Conservation (phyloP, 92 coral and sea anemone species). For the Paragorgia papillata region DNA sequence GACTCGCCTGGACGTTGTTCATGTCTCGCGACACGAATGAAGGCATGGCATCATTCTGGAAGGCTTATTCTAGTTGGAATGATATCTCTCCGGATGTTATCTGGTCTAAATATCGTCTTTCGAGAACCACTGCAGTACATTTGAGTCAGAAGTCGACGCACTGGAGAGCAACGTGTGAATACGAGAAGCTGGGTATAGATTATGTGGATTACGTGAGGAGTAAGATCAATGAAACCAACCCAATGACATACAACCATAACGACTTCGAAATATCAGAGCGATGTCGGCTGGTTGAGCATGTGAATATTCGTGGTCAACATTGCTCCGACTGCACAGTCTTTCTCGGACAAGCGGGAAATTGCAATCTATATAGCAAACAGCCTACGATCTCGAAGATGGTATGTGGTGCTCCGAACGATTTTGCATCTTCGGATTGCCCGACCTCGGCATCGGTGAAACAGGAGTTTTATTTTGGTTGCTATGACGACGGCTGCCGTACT, state of each 20-base stretch:
- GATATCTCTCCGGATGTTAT: not conserved
- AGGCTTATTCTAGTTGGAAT: not conserved
- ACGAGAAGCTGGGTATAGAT: not conserved
- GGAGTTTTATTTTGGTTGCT: not conserved
- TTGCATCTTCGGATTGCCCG: not conserved
- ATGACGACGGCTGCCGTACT: not conserved
- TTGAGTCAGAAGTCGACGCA: not conserved
- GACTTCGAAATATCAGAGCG: not conserved
- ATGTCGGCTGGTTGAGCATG: not conserved
- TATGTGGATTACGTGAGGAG: not conserved
- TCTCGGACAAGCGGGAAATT: not conserved
- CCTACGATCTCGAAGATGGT: not conserved
- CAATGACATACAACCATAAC: not conserved
- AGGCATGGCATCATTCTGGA: not conserved
- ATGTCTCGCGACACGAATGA: not conserved
- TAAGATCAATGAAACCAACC: not conserved
- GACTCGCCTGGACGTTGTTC: not conserved
- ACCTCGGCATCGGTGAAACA: not conserved
- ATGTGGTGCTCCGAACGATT: not conserved
- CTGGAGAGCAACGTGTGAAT: not conserved
- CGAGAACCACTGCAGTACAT: not conserved
- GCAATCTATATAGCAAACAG: not conserved
- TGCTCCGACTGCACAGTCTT: not conserved
- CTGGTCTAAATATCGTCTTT: not conserved
- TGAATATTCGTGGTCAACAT: not conserved